Base-by-base conservation (phyloP, 2,797 vertebrate species). In the Lutra lutra region DNA sequence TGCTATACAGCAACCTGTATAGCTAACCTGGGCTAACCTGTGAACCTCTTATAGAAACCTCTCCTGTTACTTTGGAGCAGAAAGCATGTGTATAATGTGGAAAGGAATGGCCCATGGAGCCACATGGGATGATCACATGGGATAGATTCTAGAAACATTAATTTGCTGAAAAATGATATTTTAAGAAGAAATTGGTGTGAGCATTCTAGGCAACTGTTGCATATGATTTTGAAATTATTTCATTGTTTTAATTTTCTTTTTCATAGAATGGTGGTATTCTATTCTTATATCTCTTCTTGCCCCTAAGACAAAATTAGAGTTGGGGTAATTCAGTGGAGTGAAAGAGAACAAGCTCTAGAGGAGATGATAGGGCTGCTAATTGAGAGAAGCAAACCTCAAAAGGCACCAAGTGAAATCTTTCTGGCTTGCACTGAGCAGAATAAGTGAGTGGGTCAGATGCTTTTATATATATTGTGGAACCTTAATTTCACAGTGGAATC, bases 401-500 rank as follows among this genome's bases (percentile, higher is more conserved):
- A 68, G 25, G 7, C 21, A 70, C 2, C 9, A 1, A n/a, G 7
- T 40, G 3, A 83, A 70, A 35, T 3, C 1, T 9, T n/a, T 64
- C 29, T 72, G 43, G 2, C 29, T 80, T 86, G 20, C 35, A 51
- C 23, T 21, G 23, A 85, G n/a, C 4, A 80, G 35, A 94, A 73
- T 11, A 85, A 64, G 3, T 68, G 48, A 75, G 13, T 38, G 7
- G 29, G 4, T 15, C 4, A 38, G 17, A 58, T 68, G 17, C 14
- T 20, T 56, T 21, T 17, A 66, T 15, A 82, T 10, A 40, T 15
- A 89, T 32, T 27, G 35, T 64, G 13, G 46, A 48, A 77, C 12
- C 40, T 68, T 86, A 84, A 87, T 66, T 70, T 93, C 12, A 91
- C 6, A 46, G 70, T 58, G n/a, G 17, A 89, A 90, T 72, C 91